Evolutionary conservation across 2,888 invertebrate genomes (phyloP).

Genomic region (Fragum whitleyi): DNA sequence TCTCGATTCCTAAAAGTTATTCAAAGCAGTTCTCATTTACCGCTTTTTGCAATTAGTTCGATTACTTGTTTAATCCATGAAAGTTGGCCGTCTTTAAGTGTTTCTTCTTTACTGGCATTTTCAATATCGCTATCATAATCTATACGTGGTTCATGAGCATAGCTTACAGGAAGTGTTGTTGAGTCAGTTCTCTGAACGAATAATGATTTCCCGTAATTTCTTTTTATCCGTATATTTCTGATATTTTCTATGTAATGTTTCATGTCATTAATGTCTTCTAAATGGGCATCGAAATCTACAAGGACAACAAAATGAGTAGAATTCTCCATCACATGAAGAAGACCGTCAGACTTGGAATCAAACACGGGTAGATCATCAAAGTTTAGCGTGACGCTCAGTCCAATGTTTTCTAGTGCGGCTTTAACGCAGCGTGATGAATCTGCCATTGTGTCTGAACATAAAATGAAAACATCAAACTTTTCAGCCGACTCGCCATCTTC

Average conservation of each 20-base stretch:
- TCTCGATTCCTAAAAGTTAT: too few species aligned
- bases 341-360: slow-evolving; percentile 13
- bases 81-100: not conserved
- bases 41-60: not conserved
- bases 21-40: too few species aligned
- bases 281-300: slow-evolving; percentile 8
- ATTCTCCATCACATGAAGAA: slow-evolving; percentile 13
- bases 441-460: slow-evolving; percentile 22
- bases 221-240: not conserved
- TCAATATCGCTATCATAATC: not conserved
- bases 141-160: not conserved
- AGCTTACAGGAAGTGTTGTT: not conserved
- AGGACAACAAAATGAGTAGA: slow-evolving; percentile 40
- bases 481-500: not conserved
- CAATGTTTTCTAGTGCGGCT: not conserved
- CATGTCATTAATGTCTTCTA: not conserved
- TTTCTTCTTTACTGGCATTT: not conserved
- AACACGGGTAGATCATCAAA: slow-evolving; percentile 11
- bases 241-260: slow-evolving; percentile 17
- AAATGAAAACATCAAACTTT: slow-evolving; percentile 37
- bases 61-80: not conserved
- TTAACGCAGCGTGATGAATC: not conserved
- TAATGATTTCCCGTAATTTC: slow-evolving; percentile 25
- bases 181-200: not conserved
- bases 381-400: slow-evolving; percentile 33